phyloP scores from a whole-genome alignment of 2,113 vertebrate genomes.

The Anguilla rostrata region DNA sequence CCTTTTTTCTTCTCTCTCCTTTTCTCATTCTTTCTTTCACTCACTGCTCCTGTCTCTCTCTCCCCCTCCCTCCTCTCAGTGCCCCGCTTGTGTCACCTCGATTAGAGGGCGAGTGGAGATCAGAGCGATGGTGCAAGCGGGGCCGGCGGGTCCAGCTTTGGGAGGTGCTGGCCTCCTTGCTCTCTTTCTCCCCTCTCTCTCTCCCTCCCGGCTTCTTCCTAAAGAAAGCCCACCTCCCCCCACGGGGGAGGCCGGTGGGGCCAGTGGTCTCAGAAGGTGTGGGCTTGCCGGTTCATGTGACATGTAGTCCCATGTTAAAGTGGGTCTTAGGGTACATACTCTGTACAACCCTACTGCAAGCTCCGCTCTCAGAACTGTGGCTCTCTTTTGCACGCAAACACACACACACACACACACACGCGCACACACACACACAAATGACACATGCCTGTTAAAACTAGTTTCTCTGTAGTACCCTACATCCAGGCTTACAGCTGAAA shows the following conservation, averaged over 20 bases:
- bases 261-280: not conserved
- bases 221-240: not conserved
- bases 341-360: not conserved
- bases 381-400: not conserved
- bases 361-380: not conserved
- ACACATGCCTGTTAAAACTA: not conserved
- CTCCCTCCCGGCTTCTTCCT: not conserved
- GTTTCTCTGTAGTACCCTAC: not conserved
- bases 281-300: not conserved
- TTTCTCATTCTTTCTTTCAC: not conserved
- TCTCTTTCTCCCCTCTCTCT: not conserved
- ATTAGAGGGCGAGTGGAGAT: not conserved
- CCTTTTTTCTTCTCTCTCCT: conserved; percentile 16
- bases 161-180: not conserved
- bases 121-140: not conserved
- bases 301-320: not conserved
- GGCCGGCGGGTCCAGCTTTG: not conserved
- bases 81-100: conserved; percentile 14
- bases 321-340: not conserved
- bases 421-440: not conserved
- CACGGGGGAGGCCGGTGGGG: not conserved
- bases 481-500: not conserved
- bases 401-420: not conserved
- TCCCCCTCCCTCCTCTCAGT: not conserved
- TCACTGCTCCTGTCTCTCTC: not conserved